Evolutionary conservation across 2,113 vertebrate species (phyloP), one percentile per base, ranked within the genome.

Genomic region (Euleptes europaea): DNA sequence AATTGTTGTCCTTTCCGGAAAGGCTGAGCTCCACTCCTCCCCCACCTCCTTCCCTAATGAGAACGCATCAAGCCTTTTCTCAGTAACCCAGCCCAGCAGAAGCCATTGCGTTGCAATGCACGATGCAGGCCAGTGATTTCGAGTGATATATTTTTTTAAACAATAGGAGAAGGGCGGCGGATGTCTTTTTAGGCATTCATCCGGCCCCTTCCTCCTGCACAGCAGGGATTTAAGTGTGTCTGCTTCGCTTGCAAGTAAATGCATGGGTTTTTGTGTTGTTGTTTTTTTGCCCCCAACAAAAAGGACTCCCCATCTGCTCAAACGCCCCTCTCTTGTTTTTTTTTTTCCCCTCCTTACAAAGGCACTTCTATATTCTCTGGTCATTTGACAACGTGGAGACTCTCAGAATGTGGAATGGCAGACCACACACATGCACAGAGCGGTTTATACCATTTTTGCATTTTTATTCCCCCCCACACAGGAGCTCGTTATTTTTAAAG

Each of bases 21-120:
- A 90, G 93, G 91, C 74, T 60, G 14, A 84, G 85, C 80, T 89
- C 69, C 44, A 76, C 88, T 82, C 74, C 74, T 35, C 88, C 83
- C 92, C 85, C 66, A 54, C 78, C 42, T 60, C 81, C 63, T 89
- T 76, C 94, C 89, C 92, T 95, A 95, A 96, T 93, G 94, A 96
- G 94, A 92, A 83, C 88, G 80, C 94, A 94, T 96, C 94, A 93
- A 94, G 93, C 93, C 92, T 92, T 93, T 80, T 92, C 92, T 94
- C 93, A 89, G 91, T 90, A 38, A 92, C 94, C 87, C 91, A 38
- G 94, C 94, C 88, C 93, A 66, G 89, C 89, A 86, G 90, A 94
- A 93, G 93, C 94, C 92, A 49, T 86, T 78, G 92, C 94, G 78
- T 93, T 93, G 89, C 94, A 88, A 91, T 90, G 92, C 92, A 93